A percentile compares a stretch with the other conserved stretches of the same genome.
Conservation (phyloP, 2,113 vertebrate genomes). For the Excalfactoria chinensis region DNA sequence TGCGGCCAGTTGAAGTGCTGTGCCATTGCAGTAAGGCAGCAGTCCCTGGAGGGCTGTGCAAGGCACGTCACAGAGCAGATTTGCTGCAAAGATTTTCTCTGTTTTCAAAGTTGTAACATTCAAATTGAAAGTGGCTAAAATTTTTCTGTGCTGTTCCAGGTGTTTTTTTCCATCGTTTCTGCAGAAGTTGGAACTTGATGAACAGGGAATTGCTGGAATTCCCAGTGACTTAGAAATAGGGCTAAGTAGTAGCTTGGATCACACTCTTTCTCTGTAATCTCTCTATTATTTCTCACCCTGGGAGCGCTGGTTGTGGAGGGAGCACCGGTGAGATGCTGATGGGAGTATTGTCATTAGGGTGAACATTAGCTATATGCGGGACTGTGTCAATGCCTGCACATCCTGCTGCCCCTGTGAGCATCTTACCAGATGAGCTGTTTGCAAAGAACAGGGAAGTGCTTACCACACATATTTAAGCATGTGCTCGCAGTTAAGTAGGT, state of each 20-base stretch:
- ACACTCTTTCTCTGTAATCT: rapidly evolving
- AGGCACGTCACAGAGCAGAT: neutral
- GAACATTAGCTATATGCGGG: neutral
- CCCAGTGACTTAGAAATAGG: neutral
- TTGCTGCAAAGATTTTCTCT: neutral
- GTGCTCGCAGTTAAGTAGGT: neutral
- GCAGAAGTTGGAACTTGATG: neutral
- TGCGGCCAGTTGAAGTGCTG: neutral
- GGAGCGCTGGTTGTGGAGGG: neutral
- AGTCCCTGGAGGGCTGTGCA: neutral
- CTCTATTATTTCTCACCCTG: neutral
- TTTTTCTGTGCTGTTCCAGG: neutral
- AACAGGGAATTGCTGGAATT: neutral
- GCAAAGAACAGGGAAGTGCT: neutral
- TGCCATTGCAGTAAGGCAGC: neutral
- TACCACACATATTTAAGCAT: neutral
- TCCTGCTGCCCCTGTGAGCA: neutral
- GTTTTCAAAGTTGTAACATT: neutral
- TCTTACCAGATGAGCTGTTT: neutral
- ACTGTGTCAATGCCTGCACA: neutral
- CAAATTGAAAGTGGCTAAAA: neutral
- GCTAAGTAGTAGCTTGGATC: neutral
- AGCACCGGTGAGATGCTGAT: neutral
- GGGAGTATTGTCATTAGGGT: neutral
- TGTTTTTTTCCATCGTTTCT: neutral